Conservation (phyloP, 2,797 vertebrate genomes). For the Ambastaia sidthimunki region DNA sequence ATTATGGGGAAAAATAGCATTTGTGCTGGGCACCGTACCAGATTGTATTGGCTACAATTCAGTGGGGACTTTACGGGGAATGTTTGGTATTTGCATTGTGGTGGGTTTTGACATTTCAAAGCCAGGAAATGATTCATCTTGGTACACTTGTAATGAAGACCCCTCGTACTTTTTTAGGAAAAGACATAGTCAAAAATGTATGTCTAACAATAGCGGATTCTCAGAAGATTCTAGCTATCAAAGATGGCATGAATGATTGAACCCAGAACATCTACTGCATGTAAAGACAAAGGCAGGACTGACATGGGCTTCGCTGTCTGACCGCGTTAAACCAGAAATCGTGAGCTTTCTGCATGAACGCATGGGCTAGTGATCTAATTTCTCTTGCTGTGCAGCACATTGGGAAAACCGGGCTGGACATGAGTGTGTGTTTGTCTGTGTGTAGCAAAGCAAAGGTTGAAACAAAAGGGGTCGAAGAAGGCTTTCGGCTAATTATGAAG, state of each 20-base stretch:
- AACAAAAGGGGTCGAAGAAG: slow-evolving; percentile 63
- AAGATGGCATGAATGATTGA: slow-evolving; percentile 33
- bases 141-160: not conserved
- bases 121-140: not conserved
- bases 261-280: slow-evolving; percentile 33
- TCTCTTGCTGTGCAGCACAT: slow-evolving; percentile 62
- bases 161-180: not conserved
- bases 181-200: not conserved
- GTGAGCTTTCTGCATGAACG: slow-evolving; percentile 69
- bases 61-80: not conserved
- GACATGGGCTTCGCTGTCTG: slow-evolving; percentile 73
- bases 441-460: slow-evolving; percentile 35
- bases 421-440: not conserved
- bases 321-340: slow-evolving; percentile 71
- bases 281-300: slow-evolving; percentile 53
- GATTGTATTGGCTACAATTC: slow-evolving; percentile 13
- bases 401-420: slow-evolving; percentile 48
- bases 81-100: slow-evolving; percentile 7
- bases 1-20: slow-evolving; percentile 51
- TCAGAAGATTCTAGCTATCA: slow-evolving; percentile 8
- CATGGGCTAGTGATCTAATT: slow-evolving; percentile 70
- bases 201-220: not conserved
- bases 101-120: not conserved
- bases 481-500: slow-evolving; percentile 73
- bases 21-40: slow-evolving; percentile 32